These are phyloP conservation scores for Grus americana DNA, from an alignment of 2,113 vertebrate genomes.

Conservation along the genomic window DNA sequence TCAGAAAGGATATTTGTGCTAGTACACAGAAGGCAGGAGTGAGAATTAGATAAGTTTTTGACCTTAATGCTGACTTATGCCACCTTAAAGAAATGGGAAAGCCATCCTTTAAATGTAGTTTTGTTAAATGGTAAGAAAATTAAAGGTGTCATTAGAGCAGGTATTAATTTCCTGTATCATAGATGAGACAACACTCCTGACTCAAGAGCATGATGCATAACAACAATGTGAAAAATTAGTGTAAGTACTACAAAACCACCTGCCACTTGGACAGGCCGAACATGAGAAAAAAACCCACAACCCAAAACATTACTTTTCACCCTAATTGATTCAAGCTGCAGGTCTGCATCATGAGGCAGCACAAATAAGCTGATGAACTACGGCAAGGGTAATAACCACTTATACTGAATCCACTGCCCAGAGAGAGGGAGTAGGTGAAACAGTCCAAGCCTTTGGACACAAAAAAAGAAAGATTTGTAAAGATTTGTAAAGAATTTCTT, in stretches of 20 bases:
- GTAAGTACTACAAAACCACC: not conserved
- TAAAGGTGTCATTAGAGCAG: not conserved
- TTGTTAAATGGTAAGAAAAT: not conserved
- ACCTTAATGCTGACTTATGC: not conserved
- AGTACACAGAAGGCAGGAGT: not conserved
- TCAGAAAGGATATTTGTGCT: not conserved
- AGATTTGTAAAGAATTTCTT: not conserved
- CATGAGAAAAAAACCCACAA: not conserved
- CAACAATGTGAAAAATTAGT: not conserved
- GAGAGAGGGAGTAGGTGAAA: not conserved
- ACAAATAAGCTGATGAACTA: not conserved
- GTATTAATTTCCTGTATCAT: not conserved
- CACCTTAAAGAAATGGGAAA: not conserved
- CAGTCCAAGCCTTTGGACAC: not conserved
- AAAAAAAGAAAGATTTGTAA: not conserved
- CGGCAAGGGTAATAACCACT: not conserved
- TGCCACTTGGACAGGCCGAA: not conserved
- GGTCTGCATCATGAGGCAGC: not conserved
- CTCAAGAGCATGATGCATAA: not conserved
- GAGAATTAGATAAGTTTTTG: not conserved
- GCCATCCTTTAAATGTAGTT: not conserved
- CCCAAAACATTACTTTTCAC: not conserved
- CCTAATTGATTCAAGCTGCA: not conserved
- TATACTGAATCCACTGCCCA: not conserved
- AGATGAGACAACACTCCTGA: not conserved